These are phyloP conservation scores for Myrmecobius fasciatus DNA, from an alignment of 2,113 vertebrate genomes.

Conservation along the genomic window DNA sequence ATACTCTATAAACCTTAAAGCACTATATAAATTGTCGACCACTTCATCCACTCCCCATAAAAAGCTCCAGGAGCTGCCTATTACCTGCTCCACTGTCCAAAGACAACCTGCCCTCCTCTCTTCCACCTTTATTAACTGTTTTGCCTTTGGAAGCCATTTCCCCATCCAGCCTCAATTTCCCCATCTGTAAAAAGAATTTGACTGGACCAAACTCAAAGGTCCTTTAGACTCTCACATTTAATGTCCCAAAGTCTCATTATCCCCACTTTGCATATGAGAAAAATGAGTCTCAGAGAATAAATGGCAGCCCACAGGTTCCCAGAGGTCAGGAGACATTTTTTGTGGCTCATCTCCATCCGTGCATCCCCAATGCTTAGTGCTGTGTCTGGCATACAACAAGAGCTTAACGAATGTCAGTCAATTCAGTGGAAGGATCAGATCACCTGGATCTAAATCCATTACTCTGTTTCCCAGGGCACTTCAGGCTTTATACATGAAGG, in stretches of 20 bases:
- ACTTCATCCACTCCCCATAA: not conserved
- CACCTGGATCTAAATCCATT: not conserved
- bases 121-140: not conserved
- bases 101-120: not conserved
- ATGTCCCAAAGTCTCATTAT: not conserved
- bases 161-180: not conserved
- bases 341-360: not conserved
- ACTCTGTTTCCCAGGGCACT: not conserved
- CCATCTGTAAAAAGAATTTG: not conserved
- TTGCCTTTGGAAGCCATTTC: not conserved
- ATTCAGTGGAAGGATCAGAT: not conserved
- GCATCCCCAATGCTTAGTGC: not conserved
- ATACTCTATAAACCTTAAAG: not conserved
- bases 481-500: not conserved
- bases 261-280: not conserved
- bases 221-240: not conserved
- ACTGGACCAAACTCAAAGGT: not conserved
- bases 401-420: not conserved
- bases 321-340: not conserved
- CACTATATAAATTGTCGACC: not conserved
- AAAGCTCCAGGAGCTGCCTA: not conserved
- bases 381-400: not conserved
- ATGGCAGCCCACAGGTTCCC: not conserved
- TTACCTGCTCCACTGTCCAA: not conserved
- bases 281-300: not conserved